Evolutionary conservation across 2,113 vertebrate species (phyloP), one percentile per base, ranked within the genome.

Genomic region (Xerus inauris): DNA sequence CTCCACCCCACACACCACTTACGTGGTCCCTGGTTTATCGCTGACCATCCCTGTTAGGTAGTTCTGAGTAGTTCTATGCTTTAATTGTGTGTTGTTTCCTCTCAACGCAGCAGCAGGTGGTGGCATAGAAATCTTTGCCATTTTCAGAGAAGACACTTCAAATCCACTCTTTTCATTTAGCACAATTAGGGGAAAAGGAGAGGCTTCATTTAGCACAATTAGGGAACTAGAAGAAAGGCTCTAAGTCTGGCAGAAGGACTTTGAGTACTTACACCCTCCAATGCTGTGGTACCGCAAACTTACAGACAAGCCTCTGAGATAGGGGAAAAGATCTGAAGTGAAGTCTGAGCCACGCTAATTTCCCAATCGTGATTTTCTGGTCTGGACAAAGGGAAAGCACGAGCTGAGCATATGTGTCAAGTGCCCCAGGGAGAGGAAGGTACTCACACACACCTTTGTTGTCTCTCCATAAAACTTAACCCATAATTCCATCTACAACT

Each of bases 231-330:
- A 77, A 49, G 76, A 32, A 75, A 49, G 14, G 6, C 49, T 69
- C 54, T 17, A 0, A n/a, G 30, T 17, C 14, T 65, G 30, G 54
- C 2, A 16, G 40, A 0, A 71, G 45, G 6, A 28, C 40, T 16
- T 3, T 0, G 0, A 79, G n/a, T 45, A 22, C 62, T 6, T 6
- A 47, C 72, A 38, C 13, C 10, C 1, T 12, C 19, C 14, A 51
- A 45, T 13, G 32, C 12, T 54, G 24, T 64, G 72, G 40, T 62
- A 40, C 35, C 20, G 51, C 47, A 42, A 49, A 76, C 77, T 76
- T 42, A 76, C 2, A 24, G 59, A 87, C 19, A 35, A 85, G 64
- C 32, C 38, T 40, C 38, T n/a, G 26, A 77, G 26, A 77, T 2
- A n/a, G 12, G 71, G 62, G 85, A 28, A 94, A n/a, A 2, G 19